Evolutionary conservation across 2,797 vertebrate species (phyloP).

Genomic region (Dicrostonyx torquatus): DNA sequence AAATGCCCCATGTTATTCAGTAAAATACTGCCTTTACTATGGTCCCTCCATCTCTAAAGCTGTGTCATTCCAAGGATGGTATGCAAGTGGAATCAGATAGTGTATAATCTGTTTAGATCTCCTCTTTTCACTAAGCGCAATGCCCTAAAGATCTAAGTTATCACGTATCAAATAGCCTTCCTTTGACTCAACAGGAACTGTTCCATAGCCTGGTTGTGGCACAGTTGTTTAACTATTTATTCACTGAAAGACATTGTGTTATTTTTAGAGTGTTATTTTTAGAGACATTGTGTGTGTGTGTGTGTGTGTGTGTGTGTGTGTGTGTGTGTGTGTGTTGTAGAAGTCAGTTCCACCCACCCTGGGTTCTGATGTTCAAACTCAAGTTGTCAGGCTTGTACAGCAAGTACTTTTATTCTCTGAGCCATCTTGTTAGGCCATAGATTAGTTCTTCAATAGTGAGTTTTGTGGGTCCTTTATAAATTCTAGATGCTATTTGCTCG

Average conservation of each 20-base stretch:
- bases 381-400: background rate
- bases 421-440: background rate
- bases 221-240: background rate
- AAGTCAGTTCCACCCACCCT: background rate
- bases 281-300: too few relatives aligned
- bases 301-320: too few relatives aligned
- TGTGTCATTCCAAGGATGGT: background rate
- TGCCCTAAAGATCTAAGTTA: constrained; percentile 5
- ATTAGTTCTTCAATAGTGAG: background rate
- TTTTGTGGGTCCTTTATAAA: background rate
- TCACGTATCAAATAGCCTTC: background rate
- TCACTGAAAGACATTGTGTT: background rate
- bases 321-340: background rate
- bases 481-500: background rate
- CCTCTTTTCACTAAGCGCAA: background rate
- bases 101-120: background rate
- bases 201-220: background rate
- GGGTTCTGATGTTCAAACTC: background rate
- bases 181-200: background rate
- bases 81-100: background rate
- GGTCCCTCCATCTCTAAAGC: background rate
- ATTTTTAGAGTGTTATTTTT: background rate
- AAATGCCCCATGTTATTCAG: background rate
- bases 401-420: background rate
- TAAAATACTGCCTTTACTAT: background rate